These are phyloP conservation scores for Sinocyclocheilus anshuiensis DNA, from an alignment of 2,113 vertebrate species.

Conservation along the genomic window DNA sequence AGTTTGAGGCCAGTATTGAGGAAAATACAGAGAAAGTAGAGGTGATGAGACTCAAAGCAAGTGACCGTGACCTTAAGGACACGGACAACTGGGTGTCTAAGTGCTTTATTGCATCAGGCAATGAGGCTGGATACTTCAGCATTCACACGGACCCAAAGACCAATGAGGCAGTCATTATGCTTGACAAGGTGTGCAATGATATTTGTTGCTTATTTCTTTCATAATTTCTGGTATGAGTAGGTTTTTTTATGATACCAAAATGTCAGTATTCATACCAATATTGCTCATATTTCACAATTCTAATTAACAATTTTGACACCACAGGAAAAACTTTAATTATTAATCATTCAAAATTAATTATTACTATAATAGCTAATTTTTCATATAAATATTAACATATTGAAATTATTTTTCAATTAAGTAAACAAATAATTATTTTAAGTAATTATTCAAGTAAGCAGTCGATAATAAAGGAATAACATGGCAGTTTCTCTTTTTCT, in stretches of 20 bases:
- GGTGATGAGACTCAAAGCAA: constrained; percentile 82
- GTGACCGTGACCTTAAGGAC: constrained; percentile 79
- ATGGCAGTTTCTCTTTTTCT: not conserved
- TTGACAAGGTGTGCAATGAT: constrained; percentile 73
- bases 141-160: constrained; percentile 83
- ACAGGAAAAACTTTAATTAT: not conserved
- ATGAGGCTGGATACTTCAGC: constrained; percentile 86
- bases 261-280: not conserved
- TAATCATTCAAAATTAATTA: too few species aligned
- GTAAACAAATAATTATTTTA: not conserved
- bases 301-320: not conserved
- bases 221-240: not conserved
- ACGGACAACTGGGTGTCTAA: constrained; percentile 84
- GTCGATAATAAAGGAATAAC: not conserved
- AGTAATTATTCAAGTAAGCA: not conserved
- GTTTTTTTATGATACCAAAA: not conserved
- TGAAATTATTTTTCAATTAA: not conserved
- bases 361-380: too few species aligned
- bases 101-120: constrained; percentile 85
- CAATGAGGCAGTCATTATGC: constrained; percentile 87
- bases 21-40: constrained; percentile 84
- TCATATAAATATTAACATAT: not conserved
- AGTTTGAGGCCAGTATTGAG: constrained; percentile 83
- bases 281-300: not conserved
- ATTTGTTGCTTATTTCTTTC: too few species aligned